Evolutionary conservation across 2,113 vertebrate species (phyloP), one percentile per base, ranked within the genome.

Genomic region (Lepus timidus): DNA sequence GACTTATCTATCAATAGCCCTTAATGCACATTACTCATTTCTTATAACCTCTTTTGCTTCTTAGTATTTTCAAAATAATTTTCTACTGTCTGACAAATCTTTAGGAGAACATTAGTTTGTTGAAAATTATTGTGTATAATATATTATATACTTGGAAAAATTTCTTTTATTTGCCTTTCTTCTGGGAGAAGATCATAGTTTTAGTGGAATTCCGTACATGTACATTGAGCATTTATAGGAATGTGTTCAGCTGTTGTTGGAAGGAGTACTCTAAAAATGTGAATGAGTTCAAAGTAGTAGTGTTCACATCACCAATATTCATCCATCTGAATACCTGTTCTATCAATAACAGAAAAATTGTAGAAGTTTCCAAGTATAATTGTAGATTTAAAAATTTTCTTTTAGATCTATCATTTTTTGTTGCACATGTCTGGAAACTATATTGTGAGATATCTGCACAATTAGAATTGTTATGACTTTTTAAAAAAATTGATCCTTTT

Each of bases 61-160:
- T 61, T 93, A 82, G 8, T 78, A 55, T 13, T 95, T 91, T 90
- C 16, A 76, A 92, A 70, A 51, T 80, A 29, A 7, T 68, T 81
- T 64, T 44, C 67, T 17, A 52, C 14, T 82, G 73, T 86, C 44
- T 83, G 11, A 7, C 27, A 86, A 7, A 78, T 44, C 9, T 81
- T 55, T 55, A 22, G 82, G 75, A 96, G 12, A 0, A 31, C 1
- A 29, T 67, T 31, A 74, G 25, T 82, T 95, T 94, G n/a, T 86
- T 82, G 75, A 90, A 71, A 86, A 55, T 19, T 9, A 71, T 73
- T 81, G 82, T 92, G 16, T 91, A 79, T 20, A 88, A 68, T 23
- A 80, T 3, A 70, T 79, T 25, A 0, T 65, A 11, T 92, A 22
- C 55, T 78, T 67, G 20, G 12, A 12, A 85, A 93, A 94, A 36